Base-by-base conservation (phyloP, 2,797 vertebrate species). In the Pitangus sulphuratus region DNA sequence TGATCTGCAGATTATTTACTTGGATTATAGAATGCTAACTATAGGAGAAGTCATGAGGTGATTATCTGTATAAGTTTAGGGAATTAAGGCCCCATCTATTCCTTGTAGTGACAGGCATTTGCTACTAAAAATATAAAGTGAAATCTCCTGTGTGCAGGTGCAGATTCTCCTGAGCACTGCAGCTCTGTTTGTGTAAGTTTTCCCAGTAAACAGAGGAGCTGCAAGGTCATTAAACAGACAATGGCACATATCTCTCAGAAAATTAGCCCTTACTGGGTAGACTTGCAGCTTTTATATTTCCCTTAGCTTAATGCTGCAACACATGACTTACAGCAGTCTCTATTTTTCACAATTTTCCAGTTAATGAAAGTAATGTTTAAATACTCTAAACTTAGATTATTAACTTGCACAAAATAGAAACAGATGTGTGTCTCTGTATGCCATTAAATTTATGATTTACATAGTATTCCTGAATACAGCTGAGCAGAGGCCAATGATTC, bases 401-500 rank as follows among this genome's bases (percentile, higher is more conserved):
- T 98, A 98, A 98, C 97, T 97, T 98, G 95, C 97, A 96, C 98
- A 98, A 98, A 99, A 98, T 98, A 98, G 98, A 99, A 99, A 99
- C 99, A 99, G 98, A 99, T 99, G 99, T 99, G 98, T 97, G 98
- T 98, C 98, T 98, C 98, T 98, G 98, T 98, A 98, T 98, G 98
- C 98, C 98, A 98, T 99, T 99, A 99, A 99, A 98, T 98, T 98
- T 98, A 98, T 99, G 99, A 99, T 99, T 98, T 98, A 98, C 99
- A 99, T 98, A 98, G 98, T 99, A 99, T 97, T 97, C 98, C 98
- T 98, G 98, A 99, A 99, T 98, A 98, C 97, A 98, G 98, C 98
- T 98, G 98, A 99, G 98, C 98, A 98, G 98, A 98, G 98, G 98
- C 98, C 98, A 98, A 98, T 98, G 98, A 98, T 98, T 99, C 98